phyloP scores from a whole-genome alignment of 2,797 vertebrate genomes.

The Crenichthys baileyi region DNA sequence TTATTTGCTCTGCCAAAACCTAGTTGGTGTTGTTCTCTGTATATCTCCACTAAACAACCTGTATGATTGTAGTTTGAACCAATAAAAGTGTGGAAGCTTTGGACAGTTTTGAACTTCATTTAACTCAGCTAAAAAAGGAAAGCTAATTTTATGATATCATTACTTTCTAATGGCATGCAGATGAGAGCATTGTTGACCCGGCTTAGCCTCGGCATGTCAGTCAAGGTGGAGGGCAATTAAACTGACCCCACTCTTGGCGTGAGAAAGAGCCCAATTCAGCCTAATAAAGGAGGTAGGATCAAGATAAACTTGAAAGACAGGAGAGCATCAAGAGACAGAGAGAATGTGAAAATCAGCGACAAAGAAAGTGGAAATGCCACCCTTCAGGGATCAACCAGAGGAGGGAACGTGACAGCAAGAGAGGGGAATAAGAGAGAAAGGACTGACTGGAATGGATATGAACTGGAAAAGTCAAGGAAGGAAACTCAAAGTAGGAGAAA shows the following conservation, averaged over 20 bases:
- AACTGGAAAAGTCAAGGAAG: constrained; percentile 64
- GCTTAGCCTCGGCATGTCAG: constrained; percentile 64
- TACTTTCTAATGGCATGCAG: constrained; percentile 56
- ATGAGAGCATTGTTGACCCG: constrained; percentile 59
- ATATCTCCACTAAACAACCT: constrained; percentile 18
- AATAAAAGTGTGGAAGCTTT: not conserved
- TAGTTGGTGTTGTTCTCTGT: constrained; percentile 16
- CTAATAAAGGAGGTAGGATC: constrained; percentile 55
- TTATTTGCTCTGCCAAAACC: constrained; percentile 54
- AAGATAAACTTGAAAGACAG: constrained; percentile 57
- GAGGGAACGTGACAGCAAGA: constrained; percentile 52
- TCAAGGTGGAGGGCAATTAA: constrained; percentile 71
- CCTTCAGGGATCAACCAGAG: constrained; percentile 69
- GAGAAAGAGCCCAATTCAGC: constrained; percentile 46
- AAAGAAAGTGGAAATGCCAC: constrained; percentile 70
- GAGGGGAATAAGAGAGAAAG: constrained; percentile 23
- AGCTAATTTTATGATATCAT: constrained; percentile 56
- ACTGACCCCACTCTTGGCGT: constrained; percentile 44
- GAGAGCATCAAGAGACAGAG: constrained; percentile 37
- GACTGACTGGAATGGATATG: constrained; percentile 57
- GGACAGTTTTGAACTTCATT: constrained; percentile 24
- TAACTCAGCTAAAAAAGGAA: constrained; percentile 28
- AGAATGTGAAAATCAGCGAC: constrained; percentile 71
- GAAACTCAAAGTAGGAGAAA: constrained; percentile 68
- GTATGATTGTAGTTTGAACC: constrained; percentile 14